Evolutionary conservation across 2,113 vertebrate genomes (phyloP).

Genomic region (Chaetura pelagica): DNA sequence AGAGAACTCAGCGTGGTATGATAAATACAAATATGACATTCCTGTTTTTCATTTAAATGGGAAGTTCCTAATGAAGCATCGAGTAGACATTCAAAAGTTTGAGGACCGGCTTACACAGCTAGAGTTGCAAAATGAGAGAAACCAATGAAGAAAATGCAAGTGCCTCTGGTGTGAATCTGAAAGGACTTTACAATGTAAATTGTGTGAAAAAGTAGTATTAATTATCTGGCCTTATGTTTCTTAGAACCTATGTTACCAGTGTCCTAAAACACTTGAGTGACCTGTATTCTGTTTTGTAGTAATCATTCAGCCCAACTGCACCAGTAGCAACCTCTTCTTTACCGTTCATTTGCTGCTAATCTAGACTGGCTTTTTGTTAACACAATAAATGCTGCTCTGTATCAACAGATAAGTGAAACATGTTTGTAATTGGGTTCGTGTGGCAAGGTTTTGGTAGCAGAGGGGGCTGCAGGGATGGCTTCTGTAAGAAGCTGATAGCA

Average conservation of each 20-base stretch:
- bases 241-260: background rate
- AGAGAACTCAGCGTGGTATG: slow-evolving; percentile 82
- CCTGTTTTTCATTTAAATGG: slow-evolving; percentile 90
- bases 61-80: slow-evolving; percentile 88
- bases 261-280: background rate
- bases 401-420: slow-evolving; percentile 34
- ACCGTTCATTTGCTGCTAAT: background rate
- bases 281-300: background rate
- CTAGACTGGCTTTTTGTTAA: background rate
- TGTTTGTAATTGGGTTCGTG: background rate
- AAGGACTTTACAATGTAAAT: background rate
- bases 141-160: slow-evolving; percentile 1
- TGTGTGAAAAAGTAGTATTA: background rate
- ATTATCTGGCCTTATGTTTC: background rate
- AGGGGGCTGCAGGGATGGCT: background rate
- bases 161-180: background rate
- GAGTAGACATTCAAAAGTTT: slow-evolving; percentile 78
- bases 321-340: background rate
- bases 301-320: background rate
- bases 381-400: slow-evolving; percentile 31
- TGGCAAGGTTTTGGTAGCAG: background rate
- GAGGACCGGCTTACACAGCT: slow-evolving; percentile 76
- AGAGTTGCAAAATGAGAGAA: slow-evolving; percentile 53
- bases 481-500: background rate
- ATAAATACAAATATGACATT: slow-evolving; percentile 87